Evolutionary conservation across 92 coral and sea anemone genomes (phyloP).

Genomic region (Phenganax marumi): DNA sequence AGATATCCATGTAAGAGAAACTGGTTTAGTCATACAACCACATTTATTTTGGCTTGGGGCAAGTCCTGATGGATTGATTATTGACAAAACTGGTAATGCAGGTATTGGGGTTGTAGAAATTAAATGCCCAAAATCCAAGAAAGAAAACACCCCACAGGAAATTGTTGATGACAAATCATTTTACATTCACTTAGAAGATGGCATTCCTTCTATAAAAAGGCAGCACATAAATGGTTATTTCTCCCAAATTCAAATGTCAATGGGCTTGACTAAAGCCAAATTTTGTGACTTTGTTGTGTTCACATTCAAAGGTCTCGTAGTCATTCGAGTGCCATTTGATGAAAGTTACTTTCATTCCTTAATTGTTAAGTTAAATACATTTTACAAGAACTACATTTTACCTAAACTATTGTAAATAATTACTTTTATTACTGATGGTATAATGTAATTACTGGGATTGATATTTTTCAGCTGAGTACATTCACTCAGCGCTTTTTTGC

Average conservation of each 20-base stretch:
- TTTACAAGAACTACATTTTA: slow-evolving; percentile 15
- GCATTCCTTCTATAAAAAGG: background rate
- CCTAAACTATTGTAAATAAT: too few relatives aligned
- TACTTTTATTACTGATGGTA: slow-evolving; percentile 7
- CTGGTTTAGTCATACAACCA: background rate
- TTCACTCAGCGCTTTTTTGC: too few relatives aligned
- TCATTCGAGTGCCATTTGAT: background rate
- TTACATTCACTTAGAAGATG: background rate
- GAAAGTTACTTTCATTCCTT: background rate
- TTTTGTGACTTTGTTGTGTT: slow-evolving; percentile 31
- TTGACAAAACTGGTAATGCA: slow-evolving; percentile 17
- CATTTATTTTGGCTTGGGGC: background rate
- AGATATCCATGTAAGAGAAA: background rate
- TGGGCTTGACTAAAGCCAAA: slow-evolving; percentile 15
- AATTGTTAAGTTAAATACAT: background rate
- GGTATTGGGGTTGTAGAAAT: slow-evolving; percentile 36
- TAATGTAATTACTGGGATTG: too few relatives aligned
- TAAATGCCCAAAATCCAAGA: slow-evolving; percentile 32
- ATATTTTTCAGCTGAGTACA: too few relatives aligned
- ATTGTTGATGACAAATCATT: background rate
- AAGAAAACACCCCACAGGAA: slow-evolving; percentile 11
- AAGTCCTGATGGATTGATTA: background rate
- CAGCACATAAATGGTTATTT: background rate
- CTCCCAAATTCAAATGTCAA: slow-evolving; percentile 26
- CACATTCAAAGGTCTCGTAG: slow-evolving; percentile 13